Evolutionary conservation across 2,888 invertebrate species (phyloP), one percentile per base, ranked within the genome.

Genomic region (Asteroscopus sphinx): DNA sequence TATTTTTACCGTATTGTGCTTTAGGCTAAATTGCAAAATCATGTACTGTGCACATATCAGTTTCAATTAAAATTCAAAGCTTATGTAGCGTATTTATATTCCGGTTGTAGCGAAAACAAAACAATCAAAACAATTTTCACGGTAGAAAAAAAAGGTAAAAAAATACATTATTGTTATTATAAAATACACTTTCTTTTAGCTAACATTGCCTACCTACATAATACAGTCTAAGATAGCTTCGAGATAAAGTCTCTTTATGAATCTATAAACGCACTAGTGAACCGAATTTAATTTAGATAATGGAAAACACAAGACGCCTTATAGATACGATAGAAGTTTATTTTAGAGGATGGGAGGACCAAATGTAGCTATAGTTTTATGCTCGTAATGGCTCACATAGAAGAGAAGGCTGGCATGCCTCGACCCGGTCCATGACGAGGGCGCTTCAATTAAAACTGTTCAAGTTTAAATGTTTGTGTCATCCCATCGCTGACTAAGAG

Each of bases 381-480:
- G 68, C 59, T 65, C 52, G 72, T 73, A 77, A 78, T 75, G 71
- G 66, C 77, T 79, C 77, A 76, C 67, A 74, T 61, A 68, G 72
- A 70, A 53, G 65, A 47, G 63, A 63, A 65, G 61, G 63, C 59
- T 59, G 73, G 51, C 54, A 39, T 65, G 65, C 70, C 66, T 61
- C 60, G 26, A 57, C 73, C 80, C 79, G 75, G 68, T 70, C 80
- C 83, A 76, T 84, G 87, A 85, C 85, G 82, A 87, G 87, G 86
- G 85, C 81, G 80, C 87, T 91, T 88, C 87, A 91, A 91, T 92
- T 92, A 90, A 91, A 91, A 91, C 88, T 85, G 86, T 85, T 86
- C 78, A 88, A 91, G 88, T 91, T 90, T 87, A 89, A 90, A 90
- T 91, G 88, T 90, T 89, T 87, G 84, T 89, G 86, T 86, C 88